These are phyloP conservation scores for Melanaphis sacchari DNA, from an alignment of 1,140 invertebrate genomes.

Conservation along the genomic window DNA sequence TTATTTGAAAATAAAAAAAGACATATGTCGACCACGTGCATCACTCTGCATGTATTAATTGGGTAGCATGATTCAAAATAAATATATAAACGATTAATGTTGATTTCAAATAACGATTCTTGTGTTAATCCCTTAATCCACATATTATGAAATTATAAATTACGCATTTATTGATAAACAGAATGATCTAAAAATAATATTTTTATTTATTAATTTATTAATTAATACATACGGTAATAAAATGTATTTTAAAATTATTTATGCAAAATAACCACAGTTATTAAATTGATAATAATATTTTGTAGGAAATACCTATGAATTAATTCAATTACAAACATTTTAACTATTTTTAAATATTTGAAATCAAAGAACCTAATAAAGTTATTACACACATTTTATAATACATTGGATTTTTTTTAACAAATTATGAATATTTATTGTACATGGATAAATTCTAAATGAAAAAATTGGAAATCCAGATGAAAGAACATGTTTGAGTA, in stretches of 20 bases:
- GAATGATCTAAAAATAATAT: neutral
- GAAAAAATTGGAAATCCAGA: neutral
- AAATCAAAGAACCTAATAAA: neutral
- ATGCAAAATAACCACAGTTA: neutral
- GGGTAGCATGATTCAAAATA: neutral
- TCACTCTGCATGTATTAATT: neutral
- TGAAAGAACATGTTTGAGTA: neutral
- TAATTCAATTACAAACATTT: neutral
- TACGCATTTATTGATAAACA: neutral
- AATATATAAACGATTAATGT: neutral
- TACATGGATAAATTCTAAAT: neutral
- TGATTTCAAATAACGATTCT: neutral
- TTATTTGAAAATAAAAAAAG: neutral
- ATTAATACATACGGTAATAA: neutral
- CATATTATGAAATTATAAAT: constrained; percentile 17
- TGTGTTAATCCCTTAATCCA: neutral
- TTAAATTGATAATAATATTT: neutral
- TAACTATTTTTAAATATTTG: neutral
- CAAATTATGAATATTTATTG: neutral
- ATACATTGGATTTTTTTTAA: neutral
- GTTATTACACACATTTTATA: neutral
- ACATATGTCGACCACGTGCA: neutral
- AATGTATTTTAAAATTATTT: neutral
- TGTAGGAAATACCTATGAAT: neutral
- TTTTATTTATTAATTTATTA: neutral